Conservation (phyloP, 2,797 vertebrate species). For the Sitta carolinensis region DNA sequence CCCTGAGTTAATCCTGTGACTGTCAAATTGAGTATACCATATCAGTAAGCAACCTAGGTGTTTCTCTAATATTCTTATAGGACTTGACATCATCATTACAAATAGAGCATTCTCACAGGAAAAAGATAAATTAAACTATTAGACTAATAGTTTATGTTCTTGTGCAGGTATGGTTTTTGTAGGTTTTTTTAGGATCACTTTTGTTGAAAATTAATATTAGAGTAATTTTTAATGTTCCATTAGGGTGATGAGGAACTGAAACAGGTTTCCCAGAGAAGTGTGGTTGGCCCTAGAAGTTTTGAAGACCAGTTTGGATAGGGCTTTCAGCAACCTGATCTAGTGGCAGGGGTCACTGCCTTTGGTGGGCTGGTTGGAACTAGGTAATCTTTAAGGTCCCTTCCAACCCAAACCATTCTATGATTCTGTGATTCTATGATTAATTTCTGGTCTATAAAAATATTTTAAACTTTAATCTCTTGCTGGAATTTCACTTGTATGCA, state of each 20-base stretch:
- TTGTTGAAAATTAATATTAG: not conserved
- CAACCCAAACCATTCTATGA: not conserved
- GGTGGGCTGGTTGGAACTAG: fast-evolving
- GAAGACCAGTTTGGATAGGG: not conserved
- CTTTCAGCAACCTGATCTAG: not conserved
- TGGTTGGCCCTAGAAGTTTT: not conserved
- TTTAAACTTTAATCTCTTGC: not conserved
- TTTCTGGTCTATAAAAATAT: not conserved
- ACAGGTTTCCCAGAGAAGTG: not conserved
- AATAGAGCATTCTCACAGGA: not conserved
- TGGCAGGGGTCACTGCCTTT: not conserved
- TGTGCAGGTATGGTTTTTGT: not conserved
- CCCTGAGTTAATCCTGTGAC: not conserved
- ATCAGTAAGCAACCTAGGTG: not conserved
- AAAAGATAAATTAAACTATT: not conserved
- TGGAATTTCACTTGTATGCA: not conserved
- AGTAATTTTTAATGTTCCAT: not conserved
- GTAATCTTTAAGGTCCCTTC: not conserved
- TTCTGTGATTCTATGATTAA: not conserved
- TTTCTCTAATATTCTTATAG: not conserved
- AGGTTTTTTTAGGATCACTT: not conserved
- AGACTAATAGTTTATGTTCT: not conserved
- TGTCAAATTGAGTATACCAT: not conserved
- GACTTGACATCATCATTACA: not conserved
- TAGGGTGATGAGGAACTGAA: not conserved